Evolutionary conservation across 2,797 vertebrate genomes (phyloP).

Genomic region (Lates japonicus): DNA sequence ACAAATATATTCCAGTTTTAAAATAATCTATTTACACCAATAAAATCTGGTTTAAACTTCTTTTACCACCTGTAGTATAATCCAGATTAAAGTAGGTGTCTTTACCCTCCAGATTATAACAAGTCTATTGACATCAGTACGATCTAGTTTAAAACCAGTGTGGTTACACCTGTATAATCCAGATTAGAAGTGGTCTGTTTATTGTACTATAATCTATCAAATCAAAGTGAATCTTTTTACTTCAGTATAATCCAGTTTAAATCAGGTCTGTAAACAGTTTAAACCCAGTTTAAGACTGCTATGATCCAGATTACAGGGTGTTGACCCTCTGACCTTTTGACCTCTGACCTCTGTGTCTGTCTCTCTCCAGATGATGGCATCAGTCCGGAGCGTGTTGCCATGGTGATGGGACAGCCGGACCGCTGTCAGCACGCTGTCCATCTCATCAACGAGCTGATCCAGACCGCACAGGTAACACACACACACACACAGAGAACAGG

Average conservation of each 20-base stretch:
- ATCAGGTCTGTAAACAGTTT: neutral
- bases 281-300: neutral
- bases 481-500: neutral
- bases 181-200: neutral
- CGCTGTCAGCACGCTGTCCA: constrained; percentile 96
- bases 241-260: neutral
- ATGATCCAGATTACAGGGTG: neutral
- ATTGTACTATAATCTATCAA: too few relatives aligned
- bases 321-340: neutral
- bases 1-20: constrained; percentile 34
- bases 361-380: constrained; percentile 92
- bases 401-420: constrained; percentile 97
- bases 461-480: constrained; percentile 93
- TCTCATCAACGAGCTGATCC: constrained; percentile 96
- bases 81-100: too few relatives aligned
- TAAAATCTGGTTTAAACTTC: too few relatives aligned
- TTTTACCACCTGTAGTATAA: too few relatives aligned
- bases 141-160: too few relatives aligned
- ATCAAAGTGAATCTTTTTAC: too few relatives aligned
- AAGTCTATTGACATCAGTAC: neutral
- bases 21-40: neutral
- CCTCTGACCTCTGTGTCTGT: constrained; percentile 13
- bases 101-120: neutral
- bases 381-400: constrained; percentile 95
- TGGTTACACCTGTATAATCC: neutral